A percentile compares a stretch with the other conserved stretches of the same genome.
phyloP scores from a whole-genome alignment of 2,113 vertebrate genomes.

The Porphyrio hochstetteri region DNA sequence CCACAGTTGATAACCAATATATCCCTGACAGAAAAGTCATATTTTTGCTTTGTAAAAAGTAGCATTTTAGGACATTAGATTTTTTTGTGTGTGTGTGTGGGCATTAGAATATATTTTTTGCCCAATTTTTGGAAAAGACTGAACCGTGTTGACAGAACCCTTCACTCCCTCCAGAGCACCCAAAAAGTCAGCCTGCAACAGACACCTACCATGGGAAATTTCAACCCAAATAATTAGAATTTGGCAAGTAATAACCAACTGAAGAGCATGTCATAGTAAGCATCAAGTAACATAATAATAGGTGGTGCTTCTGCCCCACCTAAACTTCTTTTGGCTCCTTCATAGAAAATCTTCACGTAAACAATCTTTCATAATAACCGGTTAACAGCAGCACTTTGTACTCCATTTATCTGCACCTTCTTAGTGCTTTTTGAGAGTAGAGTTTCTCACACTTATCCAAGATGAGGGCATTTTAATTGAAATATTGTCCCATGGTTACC shows the following conservation, averaged over 20 bases:
- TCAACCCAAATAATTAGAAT: conserved; percentile 43
- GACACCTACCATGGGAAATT: conserved; percentile 30
- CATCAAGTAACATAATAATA: conserved; percentile 55
- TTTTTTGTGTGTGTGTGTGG: too few species aligned
- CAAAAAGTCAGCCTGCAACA: not conserved
- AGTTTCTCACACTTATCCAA: conserved; percentile 27
- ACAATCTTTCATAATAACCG: conserved; percentile 38
- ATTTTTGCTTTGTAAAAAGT: not conserved
- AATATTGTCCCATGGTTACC: conserved; percentile 35
- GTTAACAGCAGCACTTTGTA: not conserved
- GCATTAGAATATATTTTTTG: not conserved
- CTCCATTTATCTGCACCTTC: not conserved
- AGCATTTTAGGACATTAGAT: not conserved
- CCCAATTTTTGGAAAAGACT: not conserved
- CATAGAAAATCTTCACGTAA: conserved; percentile 38
- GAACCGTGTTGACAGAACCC: not conserved
- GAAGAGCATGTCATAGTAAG: not conserved
- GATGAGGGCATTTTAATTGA: conserved; percentile 36
- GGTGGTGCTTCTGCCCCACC: conserved; percentile 55
- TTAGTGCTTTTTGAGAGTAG: not conserved
- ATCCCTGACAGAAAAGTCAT: not conserved
- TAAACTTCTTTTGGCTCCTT: conserved; percentile 58
- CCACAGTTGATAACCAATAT: not conserved
- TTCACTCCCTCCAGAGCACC: not conserved
- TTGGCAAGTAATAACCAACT: conserved; percentile 21